These are phyloP conservation scores for Brachionus calyciflorus DNA, from an alignment of 1,140 invertebrate species.

Conservation along the genomic window DNA sequence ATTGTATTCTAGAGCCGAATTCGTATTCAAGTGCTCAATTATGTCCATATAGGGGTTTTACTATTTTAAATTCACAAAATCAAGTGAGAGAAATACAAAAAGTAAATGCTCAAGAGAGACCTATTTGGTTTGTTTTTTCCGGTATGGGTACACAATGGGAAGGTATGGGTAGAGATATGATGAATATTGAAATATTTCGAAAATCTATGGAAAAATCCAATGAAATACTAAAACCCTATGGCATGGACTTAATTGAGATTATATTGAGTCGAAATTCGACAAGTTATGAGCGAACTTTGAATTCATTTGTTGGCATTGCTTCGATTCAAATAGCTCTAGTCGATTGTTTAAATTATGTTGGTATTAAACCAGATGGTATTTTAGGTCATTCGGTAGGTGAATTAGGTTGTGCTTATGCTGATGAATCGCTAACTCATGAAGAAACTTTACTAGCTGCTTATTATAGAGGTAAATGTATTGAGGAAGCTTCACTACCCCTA, in stretches of 20 bases:
- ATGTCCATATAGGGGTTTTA: constrained; percentile 71
- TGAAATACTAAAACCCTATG: constrained; percentile 71
- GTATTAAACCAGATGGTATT: constrained; percentile 83
- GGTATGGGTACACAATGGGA: constrained; percentile 96
- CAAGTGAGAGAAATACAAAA: neutral
- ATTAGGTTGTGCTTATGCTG: constrained; percentile 87
- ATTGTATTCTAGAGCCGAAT: constrained; percentile 69
- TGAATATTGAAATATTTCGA: constrained; percentile 75
- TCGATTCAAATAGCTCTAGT: constrained; percentile 89
- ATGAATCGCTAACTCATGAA: constrained; percentile 84
- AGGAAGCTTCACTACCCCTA: constrained; percentile 70
- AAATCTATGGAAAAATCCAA: constrained; percentile 73
- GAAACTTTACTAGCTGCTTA: constrained; percentile 88
- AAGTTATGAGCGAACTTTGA: constrained; percentile 76
- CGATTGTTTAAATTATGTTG: constrained; percentile 74
- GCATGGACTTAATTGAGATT: constrained; percentile 76
- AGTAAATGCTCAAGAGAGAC: constrained; percentile 61
- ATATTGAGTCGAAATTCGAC: constrained; percentile 72
- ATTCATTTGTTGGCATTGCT: constrained; percentile 87
- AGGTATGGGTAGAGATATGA: constrained; percentile 82
- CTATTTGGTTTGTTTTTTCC: constrained; percentile 88
- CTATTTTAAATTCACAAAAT: constrained; percentile 64
- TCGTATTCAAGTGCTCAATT: constrained; percentile 71
- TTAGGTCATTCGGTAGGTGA: constrained; percentile 80
- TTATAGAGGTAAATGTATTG: constrained; percentile 80